These are phyloP conservation scores for Astyanax mexicanus DNA, from an alignment of 2,797 vertebrate species.

Conservation along the genomic window DNA sequence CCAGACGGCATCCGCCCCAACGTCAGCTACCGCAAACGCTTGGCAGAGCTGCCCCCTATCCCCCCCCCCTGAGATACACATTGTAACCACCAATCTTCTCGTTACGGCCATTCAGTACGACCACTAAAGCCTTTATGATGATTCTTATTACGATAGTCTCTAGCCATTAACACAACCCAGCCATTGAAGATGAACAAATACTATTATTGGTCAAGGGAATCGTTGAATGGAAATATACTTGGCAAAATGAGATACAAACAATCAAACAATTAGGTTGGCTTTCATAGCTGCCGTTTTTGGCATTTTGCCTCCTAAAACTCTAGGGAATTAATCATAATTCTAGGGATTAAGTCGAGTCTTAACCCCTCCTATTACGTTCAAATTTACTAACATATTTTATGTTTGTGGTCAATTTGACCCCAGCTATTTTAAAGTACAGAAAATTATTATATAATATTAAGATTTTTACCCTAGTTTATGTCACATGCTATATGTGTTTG, in stretches of 20 bases:
- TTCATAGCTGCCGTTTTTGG: too few species aligned
- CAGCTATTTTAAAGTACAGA: too few species aligned
- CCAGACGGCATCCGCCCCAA: slow-evolving; percentile 45
- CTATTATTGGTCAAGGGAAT: slow-evolving; percentile 3
- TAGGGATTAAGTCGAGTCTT: too few species aligned
- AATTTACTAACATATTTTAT: too few species aligned
- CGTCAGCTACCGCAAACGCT: slow-evolving; percentile 28
- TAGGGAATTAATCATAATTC: too few species aligned
- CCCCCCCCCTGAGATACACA: neutral
- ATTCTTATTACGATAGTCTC: neutral
- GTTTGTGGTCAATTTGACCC: too few species aligned
- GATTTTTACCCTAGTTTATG: too few species aligned
- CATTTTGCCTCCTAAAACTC: neutral
- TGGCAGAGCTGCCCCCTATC: slow-evolving; percentile 21
- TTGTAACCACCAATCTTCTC: slow-evolving; percentile 27
- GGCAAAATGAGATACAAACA: slow-evolving; percentile 1
- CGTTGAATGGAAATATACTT: slow-evolving; percentile 7
- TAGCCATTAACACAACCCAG: slow-evolving; percentile 18
- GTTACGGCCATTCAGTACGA: slow-evolving; percentile 35
- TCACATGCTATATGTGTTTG: too few species aligned
- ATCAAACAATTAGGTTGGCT: neutral
- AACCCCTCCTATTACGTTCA: too few species aligned
- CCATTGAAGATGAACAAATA: neutral
- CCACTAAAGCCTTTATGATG: slow-evolving; percentile 36
- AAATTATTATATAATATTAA: too few species aligned